Percentiles rank a stretch among this genome's conserved stretches.
Conservation (phyloP, 2,888 invertebrate genomes). For the Druceiella hillmani region DNA sequence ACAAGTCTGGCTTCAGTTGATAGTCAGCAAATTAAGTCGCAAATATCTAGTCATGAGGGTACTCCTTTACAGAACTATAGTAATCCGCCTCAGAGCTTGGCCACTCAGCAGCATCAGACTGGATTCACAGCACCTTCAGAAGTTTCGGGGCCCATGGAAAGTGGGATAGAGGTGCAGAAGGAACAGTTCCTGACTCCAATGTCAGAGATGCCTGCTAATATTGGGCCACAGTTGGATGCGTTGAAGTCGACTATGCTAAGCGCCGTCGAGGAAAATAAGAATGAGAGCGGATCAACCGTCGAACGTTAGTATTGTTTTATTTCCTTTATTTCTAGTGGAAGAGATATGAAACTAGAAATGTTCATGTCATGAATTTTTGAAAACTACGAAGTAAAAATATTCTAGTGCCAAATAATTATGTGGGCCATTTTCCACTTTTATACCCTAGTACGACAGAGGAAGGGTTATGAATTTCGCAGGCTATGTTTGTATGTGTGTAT, state of each 20-base stretch:
- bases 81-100: conserved; percentile 47
- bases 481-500: no score
- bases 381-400: no score
- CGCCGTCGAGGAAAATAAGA: conserved; percentile 40
- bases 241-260: conserved; percentile 37
- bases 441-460: no score
- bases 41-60: conserved; percentile 51
- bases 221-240: conserved; percentile 33
- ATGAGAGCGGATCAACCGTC: conserved; percentile 19
- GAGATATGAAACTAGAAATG: no score
- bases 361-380: no score
- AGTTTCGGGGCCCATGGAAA: conserved; percentile 26
- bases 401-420: no score
- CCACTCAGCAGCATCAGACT: conserved; percentile 32
- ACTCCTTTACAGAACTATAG: conserved; percentile 47
- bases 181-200: conserved; percentile 47
- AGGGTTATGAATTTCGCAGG: no score
- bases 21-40: conserved; percentile 45
- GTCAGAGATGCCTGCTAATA: conserved; percentile 38
- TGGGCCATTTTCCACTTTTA: no score
- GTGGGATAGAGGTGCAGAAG: conserved; percentile 17
- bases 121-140: conserved; percentile 35
- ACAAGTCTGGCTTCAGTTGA: no score
- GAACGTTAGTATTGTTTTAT: not conserved
- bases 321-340: no score